Conservation (phyloP, 2,888 invertebrate genomes). For the Cataglyphis rosenhaueri region DNA sequence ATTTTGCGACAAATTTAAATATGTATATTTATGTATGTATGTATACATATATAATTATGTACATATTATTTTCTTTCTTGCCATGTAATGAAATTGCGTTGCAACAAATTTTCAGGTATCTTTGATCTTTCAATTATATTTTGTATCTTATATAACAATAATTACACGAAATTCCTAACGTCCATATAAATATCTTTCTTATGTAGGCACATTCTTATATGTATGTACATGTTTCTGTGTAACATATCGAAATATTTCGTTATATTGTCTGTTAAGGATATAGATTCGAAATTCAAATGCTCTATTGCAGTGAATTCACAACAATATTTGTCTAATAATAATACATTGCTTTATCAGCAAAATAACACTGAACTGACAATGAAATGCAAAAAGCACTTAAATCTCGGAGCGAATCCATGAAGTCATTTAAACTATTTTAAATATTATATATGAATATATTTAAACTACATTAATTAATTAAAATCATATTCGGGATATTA, state of each 20-base stretch:
- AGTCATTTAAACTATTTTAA: slow-evolving; percentile 8
- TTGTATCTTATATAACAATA: slow-evolving; percentile 72
- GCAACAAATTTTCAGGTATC: slow-evolving; percentile 68
- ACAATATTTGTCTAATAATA: not conserved
- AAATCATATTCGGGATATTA: slow-evolving; percentile 2
- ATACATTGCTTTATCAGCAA: not conserved
- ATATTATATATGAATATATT: not conserved
- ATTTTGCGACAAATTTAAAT: slow-evolving; percentile 51
- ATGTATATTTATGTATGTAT: slow-evolving; percentile 3
- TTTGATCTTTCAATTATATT: slow-evolving; percentile 71
- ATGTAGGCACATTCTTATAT: slow-evolving; percentile 80
- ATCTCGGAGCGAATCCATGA: slow-evolving; percentile 7
- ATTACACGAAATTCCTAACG: slow-evolving; percentile 82
- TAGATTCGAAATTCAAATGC: slow-evolving; percentile 29
- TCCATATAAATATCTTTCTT: slow-evolving; percentile 78
- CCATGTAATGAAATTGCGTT: slow-evolving; percentile 55
- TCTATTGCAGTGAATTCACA: not conserved
- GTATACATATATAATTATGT: slow-evolving; percentile 43
- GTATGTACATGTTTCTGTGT: slow-evolving; percentile 74
- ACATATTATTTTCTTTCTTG: slow-evolving; percentile 42
- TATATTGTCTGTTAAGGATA: slow-evolving; percentile 25
- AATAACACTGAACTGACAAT: not conserved
- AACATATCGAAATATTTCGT: slow-evolving; percentile 35
- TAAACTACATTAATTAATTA: slow-evolving; percentile 21
- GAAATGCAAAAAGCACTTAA: slow-evolving; percentile 31